Percentiles rank a stretch among this genome's conserved stretches.
Evolutionary conservation across 2,888 invertebrate genomes (phyloP).

Genomic region (Patella pellucida): DNA sequence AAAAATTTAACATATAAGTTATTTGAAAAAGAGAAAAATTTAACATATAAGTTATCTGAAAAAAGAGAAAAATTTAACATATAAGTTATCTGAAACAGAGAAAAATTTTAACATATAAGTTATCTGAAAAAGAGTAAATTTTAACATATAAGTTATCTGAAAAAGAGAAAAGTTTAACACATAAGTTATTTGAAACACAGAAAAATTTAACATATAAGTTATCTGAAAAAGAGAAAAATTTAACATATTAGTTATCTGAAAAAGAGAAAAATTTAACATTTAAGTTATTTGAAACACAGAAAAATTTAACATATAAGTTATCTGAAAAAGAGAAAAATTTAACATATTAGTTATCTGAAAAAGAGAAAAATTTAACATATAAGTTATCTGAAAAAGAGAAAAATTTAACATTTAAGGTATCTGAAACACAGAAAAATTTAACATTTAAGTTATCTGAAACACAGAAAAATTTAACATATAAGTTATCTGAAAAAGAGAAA

Average conservation of each 20-base stretch:
- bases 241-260: slow-evolving; percentile 91
- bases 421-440: slow-evolving; percentile 83
- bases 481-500: slow-evolving; percentile 83
- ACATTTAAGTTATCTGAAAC: slow-evolving; percentile 89
- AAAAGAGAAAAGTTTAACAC: slow-evolving; percentile 84
- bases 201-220: slow-evolving; percentile 90
- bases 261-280: slow-evolving; percentile 83
- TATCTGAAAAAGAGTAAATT: slow-evolving; percentile 83
- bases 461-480: slow-evolving; percentile 86
- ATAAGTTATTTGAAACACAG: slow-evolving; percentile 83
- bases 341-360: slow-evolving; percentile 91
- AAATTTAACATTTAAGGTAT: slow-evolving; percentile 93
- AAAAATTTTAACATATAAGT: slow-evolving; percentile 91
- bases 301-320: slow-evolving; percentile 92
- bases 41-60: slow-evolving; percentile 91
- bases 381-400: slow-evolving; percentile 82
- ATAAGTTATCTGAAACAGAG: slow-evolving; percentile 84
- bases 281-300: slow-evolving; percentile 84
- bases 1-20: too few species aligned
- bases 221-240: slow-evolving; percentile 85
- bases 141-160: slow-evolving; percentile 92
- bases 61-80: slow-evolving; percentile 84
- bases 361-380: slow-evolving; percentile 85
- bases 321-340: slow-evolving; percentile 82
- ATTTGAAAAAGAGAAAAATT: slow-evolving; percentile 78